Conservation (phyloP, 2,113 vertebrate genomes). For the Artemisiospiza belli region DNA sequence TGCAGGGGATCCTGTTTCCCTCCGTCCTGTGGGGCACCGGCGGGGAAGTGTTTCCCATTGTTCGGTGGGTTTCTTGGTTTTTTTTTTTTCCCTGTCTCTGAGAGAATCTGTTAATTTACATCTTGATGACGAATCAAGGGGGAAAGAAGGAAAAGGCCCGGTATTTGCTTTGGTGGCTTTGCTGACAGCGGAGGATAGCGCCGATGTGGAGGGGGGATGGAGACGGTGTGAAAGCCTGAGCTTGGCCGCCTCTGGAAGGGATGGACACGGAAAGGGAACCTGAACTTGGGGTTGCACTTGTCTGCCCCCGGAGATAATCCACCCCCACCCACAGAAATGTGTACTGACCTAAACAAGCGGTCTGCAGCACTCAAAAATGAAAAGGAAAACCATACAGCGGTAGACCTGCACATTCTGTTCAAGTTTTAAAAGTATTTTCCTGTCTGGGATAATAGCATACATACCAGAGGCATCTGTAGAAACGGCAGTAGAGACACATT, state of each 20-base stretch:
- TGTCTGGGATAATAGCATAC: not conserved
- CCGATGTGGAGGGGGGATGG: not conserved
- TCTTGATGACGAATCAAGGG: not conserved
- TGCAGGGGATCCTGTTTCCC: not conserved
- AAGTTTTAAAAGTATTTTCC: not conserved
- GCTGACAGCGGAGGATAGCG: not conserved
- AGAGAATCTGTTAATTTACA: not conserved
- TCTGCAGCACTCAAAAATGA: not conserved
- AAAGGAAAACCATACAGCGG: too few species aligned
- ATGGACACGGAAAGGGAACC: not conserved
- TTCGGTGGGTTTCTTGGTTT: not conserved
- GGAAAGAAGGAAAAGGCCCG: not conserved
- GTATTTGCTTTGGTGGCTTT: not conserved
- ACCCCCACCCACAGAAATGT: accelerated
- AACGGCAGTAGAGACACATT: not conserved
- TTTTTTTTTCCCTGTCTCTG: not conserved
- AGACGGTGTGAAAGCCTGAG: not conserved
- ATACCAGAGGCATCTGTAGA: not conserved
- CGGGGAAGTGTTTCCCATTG: not conserved
- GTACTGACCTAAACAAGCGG: accelerated
- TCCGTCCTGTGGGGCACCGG: not conserved
- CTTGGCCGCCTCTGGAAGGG: not conserved
- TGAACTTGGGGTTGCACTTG: not conserved
- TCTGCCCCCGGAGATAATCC: not conserved
- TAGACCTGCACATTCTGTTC: not conserved